These are phyloP conservation scores for Bactericera cockerelli DNA, from an alignment of 1,140 invertebrate species.

Conservation along the genomic window DNA sequence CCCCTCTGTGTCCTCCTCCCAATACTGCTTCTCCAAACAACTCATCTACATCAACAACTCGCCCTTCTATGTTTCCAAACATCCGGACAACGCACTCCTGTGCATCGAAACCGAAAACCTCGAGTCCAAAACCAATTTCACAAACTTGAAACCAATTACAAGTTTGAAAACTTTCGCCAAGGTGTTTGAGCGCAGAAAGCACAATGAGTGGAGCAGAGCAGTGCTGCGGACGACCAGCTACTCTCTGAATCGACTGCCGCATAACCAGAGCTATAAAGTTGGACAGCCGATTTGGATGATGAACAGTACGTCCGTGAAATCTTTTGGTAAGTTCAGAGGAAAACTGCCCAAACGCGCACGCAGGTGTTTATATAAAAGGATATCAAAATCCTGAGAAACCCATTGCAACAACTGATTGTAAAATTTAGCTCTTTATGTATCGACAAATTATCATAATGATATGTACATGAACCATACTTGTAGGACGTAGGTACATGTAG, in stretches of 20 bases:
- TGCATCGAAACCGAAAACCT: constrained; percentile 42
- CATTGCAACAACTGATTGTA: too few species aligned
- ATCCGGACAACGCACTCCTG: constrained; percentile 34
- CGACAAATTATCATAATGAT: too few species aligned
- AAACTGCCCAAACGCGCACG: too few species aligned
- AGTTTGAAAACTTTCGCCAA: constrained; percentile 12
- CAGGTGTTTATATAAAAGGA: too few species aligned
- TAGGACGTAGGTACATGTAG: too few species aligned
- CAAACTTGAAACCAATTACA: neutral
- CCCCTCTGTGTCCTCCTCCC: neutral
- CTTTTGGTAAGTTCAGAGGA: constrained; percentile 8
- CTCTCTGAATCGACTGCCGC: neutral
- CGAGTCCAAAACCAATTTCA: constrained; percentile 17
- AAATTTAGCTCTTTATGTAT: too few species aligned
- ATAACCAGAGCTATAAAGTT: constrained; percentile 5
- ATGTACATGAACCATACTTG: too few species aligned
- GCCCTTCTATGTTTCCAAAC: constrained; percentile 26
- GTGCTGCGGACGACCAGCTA: constrained; percentile 7
- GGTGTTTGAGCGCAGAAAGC: constrained; percentile 13
- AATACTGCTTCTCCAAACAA: constrained; percentile 16
- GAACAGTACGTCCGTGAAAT: neutral
- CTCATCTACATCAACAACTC: constrained; percentile 33
- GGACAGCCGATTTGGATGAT: constrained; percentile 11
- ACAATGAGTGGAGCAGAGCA: constrained; percentile 12
- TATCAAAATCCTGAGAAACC: too few species aligned